phyloP scores from a whole-genome alignment of 1,140 invertebrate species.

The Eciton burchellii region DNA sequence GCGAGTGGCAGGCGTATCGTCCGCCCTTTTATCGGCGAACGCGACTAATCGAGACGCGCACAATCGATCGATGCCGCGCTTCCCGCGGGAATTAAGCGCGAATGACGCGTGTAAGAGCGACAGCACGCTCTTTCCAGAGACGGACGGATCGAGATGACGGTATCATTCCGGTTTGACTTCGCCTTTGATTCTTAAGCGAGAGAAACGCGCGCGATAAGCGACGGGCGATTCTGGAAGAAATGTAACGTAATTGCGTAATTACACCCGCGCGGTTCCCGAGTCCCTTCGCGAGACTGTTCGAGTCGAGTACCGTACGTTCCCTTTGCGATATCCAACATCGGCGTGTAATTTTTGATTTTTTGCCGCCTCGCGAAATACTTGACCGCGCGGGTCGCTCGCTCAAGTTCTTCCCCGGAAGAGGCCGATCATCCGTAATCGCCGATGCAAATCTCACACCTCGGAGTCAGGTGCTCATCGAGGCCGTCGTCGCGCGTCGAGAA shows the following conservation, averaged over 20 bases:
- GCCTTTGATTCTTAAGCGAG: background rate
- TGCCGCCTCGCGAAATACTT: conserved; percentile 33
- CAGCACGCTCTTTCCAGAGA: too few relatives aligned
- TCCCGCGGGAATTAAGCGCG: background rate
- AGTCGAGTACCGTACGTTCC: background rate
- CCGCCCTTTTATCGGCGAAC: background rate
- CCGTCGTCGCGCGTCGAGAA: too few relatives aligned
- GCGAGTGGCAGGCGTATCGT: background rate
- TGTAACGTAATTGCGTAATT: background rate
- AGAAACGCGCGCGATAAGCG: too few relatives aligned
- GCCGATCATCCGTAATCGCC: conserved; percentile 74
- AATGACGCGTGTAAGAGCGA: background rate
- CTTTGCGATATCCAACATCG: conserved; percentile 25
- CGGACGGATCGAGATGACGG: background rate
- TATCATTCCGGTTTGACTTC: too few relatives aligned
- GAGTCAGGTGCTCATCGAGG: conserved; percentile 51
- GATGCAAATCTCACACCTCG: conserved; percentile 76
- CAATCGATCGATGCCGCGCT: background rate
- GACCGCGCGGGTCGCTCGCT: conserved; percentile 21
- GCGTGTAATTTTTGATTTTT: conserved; percentile 53
- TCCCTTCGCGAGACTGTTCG: background rate
- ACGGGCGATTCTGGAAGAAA: too few relatives aligned
- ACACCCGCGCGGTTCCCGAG: background rate
- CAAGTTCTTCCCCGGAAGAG: conserved; percentile 75
- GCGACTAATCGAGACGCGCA: conserved; percentile 6